phyloP scores from a whole-genome alignment of 1,140 invertebrate genomes.

The Cyclina sinensis region DNA sequence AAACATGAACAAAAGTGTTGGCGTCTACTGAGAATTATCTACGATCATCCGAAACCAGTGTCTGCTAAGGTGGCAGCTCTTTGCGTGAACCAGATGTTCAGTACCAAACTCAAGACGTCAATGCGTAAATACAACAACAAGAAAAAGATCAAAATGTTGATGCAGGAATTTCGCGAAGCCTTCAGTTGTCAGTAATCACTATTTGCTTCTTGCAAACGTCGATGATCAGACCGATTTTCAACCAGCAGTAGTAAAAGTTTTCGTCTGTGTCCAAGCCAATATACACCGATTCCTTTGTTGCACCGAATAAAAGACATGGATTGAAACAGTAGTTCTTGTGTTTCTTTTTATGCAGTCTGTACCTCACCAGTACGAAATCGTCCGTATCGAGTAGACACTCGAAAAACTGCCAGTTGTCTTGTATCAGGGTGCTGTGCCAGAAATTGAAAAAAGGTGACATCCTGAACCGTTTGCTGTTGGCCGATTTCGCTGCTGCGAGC shows the following conservation, averaged over 20 bases:
- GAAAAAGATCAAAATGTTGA: neutral
- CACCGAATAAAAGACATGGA: slow-evolving; percentile 18
- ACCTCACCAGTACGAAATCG: neutral
- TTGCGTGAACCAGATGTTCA: neutral
- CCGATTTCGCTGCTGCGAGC: neutral
- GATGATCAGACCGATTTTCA: neutral
- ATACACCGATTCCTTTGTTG: neutral
- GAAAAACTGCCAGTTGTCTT: slow-evolving; percentile 3
- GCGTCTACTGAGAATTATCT: neutral
- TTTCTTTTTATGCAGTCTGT: neutral
- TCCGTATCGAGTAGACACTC: neutral
- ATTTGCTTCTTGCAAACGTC: neutral
- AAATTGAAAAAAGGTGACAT: slow-evolving; percentile 22
- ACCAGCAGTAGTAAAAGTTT: neutral
- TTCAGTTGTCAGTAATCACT: neutral
- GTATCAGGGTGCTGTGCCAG: neutral
- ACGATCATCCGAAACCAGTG: neutral
- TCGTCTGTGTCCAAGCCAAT: slow-evolving; percentile 1
- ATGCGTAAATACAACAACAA: slow-evolving; percentile 5
- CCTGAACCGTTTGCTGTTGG: slow-evolving; percentile 1
- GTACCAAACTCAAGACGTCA: neutral
- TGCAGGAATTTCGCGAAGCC: slow-evolving; percentile 14
- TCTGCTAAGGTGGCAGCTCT: neutral
- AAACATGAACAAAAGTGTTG: neutral
- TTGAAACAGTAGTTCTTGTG: slow-evolving; percentile 29